These are phyloP conservation scores for Magallana gigas DNA, from an alignment of 1,140 invertebrate genomes.

Conservation along the genomic window DNA sequence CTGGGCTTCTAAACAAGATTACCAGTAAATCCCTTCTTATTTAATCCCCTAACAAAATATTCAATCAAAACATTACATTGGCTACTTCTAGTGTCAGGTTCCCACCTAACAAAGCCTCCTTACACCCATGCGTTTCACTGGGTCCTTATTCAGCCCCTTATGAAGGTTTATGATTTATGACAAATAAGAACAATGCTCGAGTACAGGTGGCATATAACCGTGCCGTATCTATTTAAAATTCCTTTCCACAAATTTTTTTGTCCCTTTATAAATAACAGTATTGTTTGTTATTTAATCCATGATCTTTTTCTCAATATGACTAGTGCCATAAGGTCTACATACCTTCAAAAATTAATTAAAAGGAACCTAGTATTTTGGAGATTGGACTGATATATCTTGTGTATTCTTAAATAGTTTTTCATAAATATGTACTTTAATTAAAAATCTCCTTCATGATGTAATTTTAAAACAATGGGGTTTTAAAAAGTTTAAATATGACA, in stretches of 20 bases:
- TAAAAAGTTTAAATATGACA: too few species aligned
- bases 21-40: background rate
- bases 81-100: conserved; percentile 10
- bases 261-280: background rate
- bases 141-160: background rate
- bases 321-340: too few species aligned
- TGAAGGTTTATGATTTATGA: conserved; percentile 6
- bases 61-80: conserved; percentile 1
- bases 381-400: too few species aligned
- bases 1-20: conserved; percentile 24
- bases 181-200: background rate
- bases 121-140: background rate
- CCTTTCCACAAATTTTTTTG: background rate
- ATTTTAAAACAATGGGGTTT: too few species aligned
- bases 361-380: too few species aligned
- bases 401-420: too few species aligned
- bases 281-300: background rate
- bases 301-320: background rate
- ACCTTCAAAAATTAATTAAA: too few species aligned
- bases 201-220: background rate
- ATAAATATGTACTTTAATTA: too few species aligned
- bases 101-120: background rate
- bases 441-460: too few species aligned
- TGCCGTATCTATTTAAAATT: background rate
- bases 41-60: conserved; percentile 27